Evolutionary conservation across 2,113 vertebrate species (phyloP).

Genomic region (Synodontis membranacea): DNA sequence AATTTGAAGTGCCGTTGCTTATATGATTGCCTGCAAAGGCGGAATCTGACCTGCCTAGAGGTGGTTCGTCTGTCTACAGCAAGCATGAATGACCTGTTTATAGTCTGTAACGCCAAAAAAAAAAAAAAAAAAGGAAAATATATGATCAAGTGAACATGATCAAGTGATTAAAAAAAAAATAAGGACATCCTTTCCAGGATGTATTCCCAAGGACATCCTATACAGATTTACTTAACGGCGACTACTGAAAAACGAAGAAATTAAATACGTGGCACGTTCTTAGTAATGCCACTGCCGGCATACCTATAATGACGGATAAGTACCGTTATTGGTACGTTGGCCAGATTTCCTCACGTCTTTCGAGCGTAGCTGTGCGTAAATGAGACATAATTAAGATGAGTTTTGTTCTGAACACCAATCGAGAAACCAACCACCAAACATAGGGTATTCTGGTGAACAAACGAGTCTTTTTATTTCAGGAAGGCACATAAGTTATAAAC

Average conservation of each 20-base stretch:
- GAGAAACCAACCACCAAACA: background rate
- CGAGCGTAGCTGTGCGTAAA: background rate
- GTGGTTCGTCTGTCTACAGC: constrained; percentile 30
- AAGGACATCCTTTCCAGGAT: background rate
- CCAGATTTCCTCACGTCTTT: background rate
- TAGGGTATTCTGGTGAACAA: background rate
- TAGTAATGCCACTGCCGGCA: background rate
- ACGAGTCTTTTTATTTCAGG: constrained; percentile 44
- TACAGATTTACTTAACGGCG: background rate
- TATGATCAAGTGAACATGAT: background rate
- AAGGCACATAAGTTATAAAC: constrained; percentile 54
- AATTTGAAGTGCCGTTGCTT: constrained; percentile 57
- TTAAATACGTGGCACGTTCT: background rate
- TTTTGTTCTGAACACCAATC: no score
- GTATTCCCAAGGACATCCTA: background rate
- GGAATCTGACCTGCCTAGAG: constrained; percentile 47
- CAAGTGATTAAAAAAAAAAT: background rate
- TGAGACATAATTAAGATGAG: no score
- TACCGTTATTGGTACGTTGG: background rate
- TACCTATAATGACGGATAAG: background rate
- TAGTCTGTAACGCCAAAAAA: constrained; percentile 2
- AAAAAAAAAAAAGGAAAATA: background rate
- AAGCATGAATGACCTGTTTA: constrained; percentile 23
- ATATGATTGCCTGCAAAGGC: constrained; percentile 55
- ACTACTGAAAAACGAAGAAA: background rate